Base-by-base conservation (phyloP, 2,113 vertebrate species). In the Ivindomyrus marchei region DNA sequence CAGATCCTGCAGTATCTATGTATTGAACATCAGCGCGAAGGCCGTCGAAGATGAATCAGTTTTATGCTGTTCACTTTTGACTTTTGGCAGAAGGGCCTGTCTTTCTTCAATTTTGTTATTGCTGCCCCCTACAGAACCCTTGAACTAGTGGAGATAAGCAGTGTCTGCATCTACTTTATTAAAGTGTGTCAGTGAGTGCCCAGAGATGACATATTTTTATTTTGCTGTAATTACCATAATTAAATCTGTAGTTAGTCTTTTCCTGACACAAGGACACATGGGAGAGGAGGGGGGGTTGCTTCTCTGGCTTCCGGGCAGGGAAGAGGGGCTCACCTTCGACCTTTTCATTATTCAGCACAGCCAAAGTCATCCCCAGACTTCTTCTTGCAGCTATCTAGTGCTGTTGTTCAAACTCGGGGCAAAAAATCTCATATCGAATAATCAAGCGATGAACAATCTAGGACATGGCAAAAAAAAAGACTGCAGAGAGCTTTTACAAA, bases 221-320 rank as follows among this genome's bases (percentile, higher is more conserved):
- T 96, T 96, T 96, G 94, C 91, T 94, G 92, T 93, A 94, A 95
- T 95, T 94, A 96, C 94, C 93, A 94, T 95, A 95, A 94, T 94
- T 94, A 92, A 90, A 92, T 94, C 91, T 91, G 93, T 94, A 91
- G 90, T 96, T 95, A 93, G 92, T 93, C 93, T 93, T 90, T 88
- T 47, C 92, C 93, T 93, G 94, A 95, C 93, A 92, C 95, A 95
- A 94, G 94, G 94, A 91, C 87, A 91, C 39, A 58, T 87, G 50
- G 50, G 49, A 31, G 47, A 27, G 7, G 85, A 17, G 49, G 47
- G 50, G 27, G 85, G 85, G 50, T 10, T 53, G 49, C 31, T 36
- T 36, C 27, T 87, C 39, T 56, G 49, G 58, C 45, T 46, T 46
- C 56, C 21, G 19, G 52, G 52, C 50, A 88, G 52, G 31, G n/a